Percentiles rank a stretch among this genome's conserved stretches.
Evolutionary conservation across 2,888 invertebrate genomes (phyloP).

Genomic region (Alloplasta piceator): DNA sequence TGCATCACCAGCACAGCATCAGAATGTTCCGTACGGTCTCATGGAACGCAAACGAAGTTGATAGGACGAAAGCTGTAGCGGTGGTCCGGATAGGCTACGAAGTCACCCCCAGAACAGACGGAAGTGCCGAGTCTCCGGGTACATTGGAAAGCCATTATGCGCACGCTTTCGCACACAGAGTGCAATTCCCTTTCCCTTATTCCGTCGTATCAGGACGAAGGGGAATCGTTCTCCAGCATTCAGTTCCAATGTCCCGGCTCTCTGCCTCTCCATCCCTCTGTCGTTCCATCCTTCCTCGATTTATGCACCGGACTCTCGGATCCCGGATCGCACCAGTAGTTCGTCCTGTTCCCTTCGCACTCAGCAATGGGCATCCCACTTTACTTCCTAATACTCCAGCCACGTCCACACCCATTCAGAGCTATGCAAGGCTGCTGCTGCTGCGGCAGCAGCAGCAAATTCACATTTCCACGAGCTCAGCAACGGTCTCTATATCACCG

Average conservation of each 20-base stretch:
- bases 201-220: slow-evolving; percentile 24
- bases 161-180: slow-evolving; percentile 65
- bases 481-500: slow-evolving; percentile 46
- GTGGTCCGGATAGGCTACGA: slow-evolving; percentile 51
- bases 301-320: slow-evolving; percentile 61
- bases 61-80: slow-evolving; percentile 24
- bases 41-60: slow-evolving; percentile 26
- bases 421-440: slow-evolving; percentile 36
- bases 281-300: slow-evolving; percentile 53
- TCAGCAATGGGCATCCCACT: slow-evolving; percentile 34
- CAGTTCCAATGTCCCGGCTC: slow-evolving; percentile 58
- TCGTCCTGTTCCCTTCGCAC: slow-evolving; percentile 48
- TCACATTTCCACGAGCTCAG: slow-evolving; percentile 62
- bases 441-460: slow-evolving; percentile 50
- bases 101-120: slow-evolving; percentile 42
- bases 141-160: slow-evolving; percentile 80
- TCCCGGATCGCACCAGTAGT: slow-evolving; percentile 37
- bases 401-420: slow-evolving; percentile 47
- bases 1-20: slow-evolving; percentile 40
- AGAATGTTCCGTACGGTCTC: slow-evolving; percentile 23
- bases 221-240: slow-evolving; percentile 52
- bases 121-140: slow-evolving; percentile 66
- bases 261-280: slow-evolving; percentile 22
- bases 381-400: slow-evolving; percentile 47
- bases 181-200: slow-evolving; percentile 51